phyloP scores from a whole-genome alignment of 1,140 invertebrate species.

The Diachasma alloeum region DNA sequence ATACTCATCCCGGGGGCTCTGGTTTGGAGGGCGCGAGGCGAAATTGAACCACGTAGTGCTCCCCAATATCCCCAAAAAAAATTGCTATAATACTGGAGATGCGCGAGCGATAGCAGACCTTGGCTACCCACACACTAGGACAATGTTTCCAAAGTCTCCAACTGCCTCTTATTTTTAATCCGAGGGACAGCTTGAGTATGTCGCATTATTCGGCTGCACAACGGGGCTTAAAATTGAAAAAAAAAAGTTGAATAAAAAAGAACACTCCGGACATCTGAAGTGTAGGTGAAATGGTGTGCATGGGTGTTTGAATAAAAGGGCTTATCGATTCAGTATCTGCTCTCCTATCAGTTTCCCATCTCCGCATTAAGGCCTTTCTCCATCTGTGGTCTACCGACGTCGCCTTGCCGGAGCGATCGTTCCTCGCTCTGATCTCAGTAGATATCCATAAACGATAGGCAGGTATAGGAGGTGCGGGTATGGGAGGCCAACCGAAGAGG shows the following conservation, averaged over 20 bases:
- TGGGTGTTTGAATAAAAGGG: constrained; percentile 52
- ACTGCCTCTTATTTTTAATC: neutral
- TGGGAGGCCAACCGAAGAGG: neutral
- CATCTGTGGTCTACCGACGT: constrained; percentile 46
- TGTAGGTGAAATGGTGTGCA: constrained; percentile 3
- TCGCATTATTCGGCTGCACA: constrained; percentile 7
- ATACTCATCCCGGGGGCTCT: neutral
- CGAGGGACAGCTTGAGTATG: neutral
- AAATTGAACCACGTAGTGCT: neutral
- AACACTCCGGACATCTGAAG: neutral
- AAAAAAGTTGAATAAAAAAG: neutral
- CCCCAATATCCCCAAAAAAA: neutral
- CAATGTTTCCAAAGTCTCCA: neutral
- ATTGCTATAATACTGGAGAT: neutral
- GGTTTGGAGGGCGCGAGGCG: neutral
- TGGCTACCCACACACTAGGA: neutral
- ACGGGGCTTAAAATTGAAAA: neutral
- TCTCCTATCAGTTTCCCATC: constrained; percentile 44
- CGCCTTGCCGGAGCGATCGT: constrained; percentile 11
- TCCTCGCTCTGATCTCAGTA: constrained; percentile 27
- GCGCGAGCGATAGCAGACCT: neutral
- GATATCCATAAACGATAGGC: constrained; percentile 46
- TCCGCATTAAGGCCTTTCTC: constrained; percentile 49
- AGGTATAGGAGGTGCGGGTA: constrained; percentile 26
- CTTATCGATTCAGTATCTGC: constrained; percentile 51